These are phyloP conservation scores for Propithecus deckenii DNA, from an alignment of 2,797 vertebrate genomes.

Conservation along the genomic window DNA sequence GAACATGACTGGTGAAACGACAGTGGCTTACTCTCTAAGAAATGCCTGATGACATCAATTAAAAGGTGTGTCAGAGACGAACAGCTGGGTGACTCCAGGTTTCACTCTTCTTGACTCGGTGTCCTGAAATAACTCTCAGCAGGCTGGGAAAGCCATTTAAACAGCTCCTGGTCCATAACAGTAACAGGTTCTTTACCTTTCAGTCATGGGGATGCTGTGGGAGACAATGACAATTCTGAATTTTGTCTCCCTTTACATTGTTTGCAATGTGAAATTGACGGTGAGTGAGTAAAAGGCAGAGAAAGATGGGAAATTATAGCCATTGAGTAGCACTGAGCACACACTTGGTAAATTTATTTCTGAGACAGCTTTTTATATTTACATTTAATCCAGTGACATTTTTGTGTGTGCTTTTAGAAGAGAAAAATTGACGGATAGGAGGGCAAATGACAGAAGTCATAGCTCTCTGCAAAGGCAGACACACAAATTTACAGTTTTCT, in stretches of 20 bases:
- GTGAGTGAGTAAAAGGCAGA: neutral
- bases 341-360: neutral
- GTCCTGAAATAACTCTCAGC: neutral
- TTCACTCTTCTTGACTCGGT: neutral
- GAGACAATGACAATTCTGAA: neutral
- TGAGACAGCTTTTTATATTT: neutral
- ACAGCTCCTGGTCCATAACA: neutral
- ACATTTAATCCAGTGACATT: neutral
- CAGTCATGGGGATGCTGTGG: neutral
- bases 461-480: neutral
- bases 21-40: neutral
- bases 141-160: neutral
- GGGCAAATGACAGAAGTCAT: neutral
- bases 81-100: neutral
- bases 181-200: neutral
- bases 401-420: constrained; percentile 35
- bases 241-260: constrained; percentile 7
- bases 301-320: neutral
- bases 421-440: constrained; percentile 1
- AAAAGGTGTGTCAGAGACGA: neutral
- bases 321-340: neutral
- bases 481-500: neutral
- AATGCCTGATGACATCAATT: neutral
- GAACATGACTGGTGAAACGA: neutral
- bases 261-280: neutral